phyloP scores from a whole-genome alignment of 2,113 vertebrate species.

The Sterna hirundo region DNA sequence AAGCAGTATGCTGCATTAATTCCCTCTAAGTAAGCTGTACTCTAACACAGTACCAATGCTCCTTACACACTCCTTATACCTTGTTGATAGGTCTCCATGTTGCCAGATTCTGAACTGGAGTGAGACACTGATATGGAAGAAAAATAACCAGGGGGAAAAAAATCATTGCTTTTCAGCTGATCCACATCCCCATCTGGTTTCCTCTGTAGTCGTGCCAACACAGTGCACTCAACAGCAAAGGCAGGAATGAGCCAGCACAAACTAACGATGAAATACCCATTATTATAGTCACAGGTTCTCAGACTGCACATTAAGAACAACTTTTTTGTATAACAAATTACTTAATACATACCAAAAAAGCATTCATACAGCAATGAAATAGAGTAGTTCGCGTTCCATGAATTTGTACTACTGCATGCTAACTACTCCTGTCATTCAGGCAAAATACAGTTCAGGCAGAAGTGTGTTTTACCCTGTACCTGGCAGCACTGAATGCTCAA shows the following conservation, averaged over 20 bases:
- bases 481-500: not conserved
- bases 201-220: not conserved
- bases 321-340: not conserved
- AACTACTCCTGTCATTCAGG: not conserved
- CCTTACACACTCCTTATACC: not conserved
- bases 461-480: not conserved
- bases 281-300: not conserved
- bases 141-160: not conserved
- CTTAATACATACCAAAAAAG: not conserved
- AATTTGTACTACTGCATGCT: not conserved
- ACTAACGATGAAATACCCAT: not conserved
- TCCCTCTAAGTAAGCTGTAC: not conserved
- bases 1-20: not conserved
- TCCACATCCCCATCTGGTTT: not conserved
- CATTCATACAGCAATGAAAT: not conserved
- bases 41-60: not conserved
- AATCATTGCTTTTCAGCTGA: not conserved
- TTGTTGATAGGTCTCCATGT: not conserved
- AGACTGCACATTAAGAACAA: not conserved
- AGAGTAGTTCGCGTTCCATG: not conserved
- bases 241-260: not conserved
- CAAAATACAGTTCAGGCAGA: not conserved
- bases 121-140: not conserved
- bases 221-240: not conserved
- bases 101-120: not conserved